Base-by-base conservation (phyloP, 2,797 vertebrate genomes). In the Pangasius sanitwongsei region DNA sequence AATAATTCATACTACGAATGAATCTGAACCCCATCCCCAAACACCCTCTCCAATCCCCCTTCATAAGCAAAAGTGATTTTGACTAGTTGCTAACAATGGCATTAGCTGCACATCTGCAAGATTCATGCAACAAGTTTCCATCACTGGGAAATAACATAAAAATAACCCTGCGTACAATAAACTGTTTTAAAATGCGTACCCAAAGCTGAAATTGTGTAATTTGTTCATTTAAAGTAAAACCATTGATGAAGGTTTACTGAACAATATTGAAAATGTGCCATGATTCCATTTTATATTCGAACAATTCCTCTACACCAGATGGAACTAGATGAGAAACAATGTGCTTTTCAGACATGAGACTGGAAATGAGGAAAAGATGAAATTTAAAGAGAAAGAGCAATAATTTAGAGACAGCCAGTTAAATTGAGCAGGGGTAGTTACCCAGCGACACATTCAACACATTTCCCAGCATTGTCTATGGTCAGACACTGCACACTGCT, bases 361-460 rank as follows among this genome's bases (percentile, higher is more conserved):
- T 37, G 9, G 9, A 81, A 61, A 37, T 59, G 20, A 85, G 59
- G 37, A 37, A 80, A 67, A 53, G 8, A 78, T 44, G 37, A 25
- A 67, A 37, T 4, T 16, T 34, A 80, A 18, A 80, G n/a, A 57
- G 48, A 31, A 55, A 78, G 13, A 9, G 16, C 50, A 86, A 63
- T 6, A 53, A 37, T 80, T 61, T 12, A 81, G 74, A 86, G 28
- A 80, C 44, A 53, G 86, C 6, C 48, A 87, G 44, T 83, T 85
- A 37, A 84, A 15, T n/a, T 86, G 77, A 82, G 81, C 57, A 74
- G 48, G 78, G 63, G 83, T 84, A 70, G 86, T 85, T 86, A 90
- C 91, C 80, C 89, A 89, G 89, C 75, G 87, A 90, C 90, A 85
- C 37, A 9, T 69, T 59, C 12, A 9, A 48, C 15, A 53, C 65